These are phyloP conservation scores for Barypeithes pellucidus DNA, from an alignment of 2,888 invertebrate genomes.

Conservation along the genomic window DNA sequence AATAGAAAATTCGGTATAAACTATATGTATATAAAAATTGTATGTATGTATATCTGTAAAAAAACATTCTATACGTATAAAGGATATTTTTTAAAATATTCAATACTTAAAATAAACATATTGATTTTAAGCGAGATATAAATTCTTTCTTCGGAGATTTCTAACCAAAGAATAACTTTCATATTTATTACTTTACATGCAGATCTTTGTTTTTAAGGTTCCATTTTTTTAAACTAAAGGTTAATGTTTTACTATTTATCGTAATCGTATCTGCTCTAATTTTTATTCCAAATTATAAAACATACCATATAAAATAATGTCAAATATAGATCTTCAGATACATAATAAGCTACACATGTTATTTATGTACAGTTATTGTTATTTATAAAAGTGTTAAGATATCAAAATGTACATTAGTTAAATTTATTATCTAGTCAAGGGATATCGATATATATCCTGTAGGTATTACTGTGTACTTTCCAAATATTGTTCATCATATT, in stretches of 20 bases:
- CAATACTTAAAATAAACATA: no score
- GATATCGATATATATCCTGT: slow-evolving; percentile 34
- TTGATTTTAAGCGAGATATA: no score
- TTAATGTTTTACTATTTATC: not conserved
- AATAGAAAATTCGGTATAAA: no score
- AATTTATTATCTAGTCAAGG: slow-evolving; percentile 39
- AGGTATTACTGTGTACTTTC: slow-evolving; percentile 24
- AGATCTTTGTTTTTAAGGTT: no score
- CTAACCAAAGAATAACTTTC: no score
- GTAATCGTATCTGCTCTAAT: not conserved
- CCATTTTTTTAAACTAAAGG: slow-evolving; percentile 7
- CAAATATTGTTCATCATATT: not conserved
- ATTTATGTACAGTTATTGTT: not conserved
- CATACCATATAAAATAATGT: no score
- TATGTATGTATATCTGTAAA: no score
- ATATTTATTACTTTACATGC: no score
- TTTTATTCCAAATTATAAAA: not conserved
- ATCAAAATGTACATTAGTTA: slow-evolving; percentile 11
- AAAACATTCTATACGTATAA: no score
- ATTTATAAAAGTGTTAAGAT: slow-evolving; percentile 17
- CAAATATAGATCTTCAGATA: not conserved
- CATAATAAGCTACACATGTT: not conserved
- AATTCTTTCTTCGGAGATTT: no score
- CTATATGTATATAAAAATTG: no score
- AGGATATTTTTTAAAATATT: no score